Conservation (phyloP, 2,888 invertebrate genomes). For the Dugesia japonica region DNA sequence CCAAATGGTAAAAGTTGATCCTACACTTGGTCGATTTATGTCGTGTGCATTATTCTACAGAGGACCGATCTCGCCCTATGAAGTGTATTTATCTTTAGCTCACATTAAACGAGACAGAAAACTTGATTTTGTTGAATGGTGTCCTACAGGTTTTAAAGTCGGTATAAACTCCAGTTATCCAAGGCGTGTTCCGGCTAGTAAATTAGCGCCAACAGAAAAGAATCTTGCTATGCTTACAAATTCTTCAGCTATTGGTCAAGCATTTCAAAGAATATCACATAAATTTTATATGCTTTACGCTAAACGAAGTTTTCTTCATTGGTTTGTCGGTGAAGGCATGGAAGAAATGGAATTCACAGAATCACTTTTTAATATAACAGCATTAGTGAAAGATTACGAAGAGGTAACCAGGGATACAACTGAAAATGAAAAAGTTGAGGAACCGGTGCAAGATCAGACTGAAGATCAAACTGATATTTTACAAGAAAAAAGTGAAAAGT, state of each 20-base stretch:
- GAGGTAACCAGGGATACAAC: neutral
- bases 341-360: conserved; percentile 26
- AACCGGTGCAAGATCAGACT: too few species aligned
- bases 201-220: neutral
- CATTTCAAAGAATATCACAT: neutral
- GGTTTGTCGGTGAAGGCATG: conserved; percentile 31
- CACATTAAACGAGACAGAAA: neutral
- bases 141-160: conserved; percentile 30
- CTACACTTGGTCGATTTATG: neutral
- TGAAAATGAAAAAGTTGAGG: neutral
- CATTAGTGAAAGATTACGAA: conserved; percentile 17
- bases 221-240: conserved; percentile 26
- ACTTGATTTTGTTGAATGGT: conserved; percentile 25
- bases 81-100: neutral
- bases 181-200: neutral
- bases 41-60: conserved; percentile 16
- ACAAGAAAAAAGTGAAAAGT: too few species aligned
- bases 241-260: conserved; percentile 20
- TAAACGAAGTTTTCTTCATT: conserved; percentile 27
- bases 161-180: neutral
- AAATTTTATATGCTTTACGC: neutral
- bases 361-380: neutral
- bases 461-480: too few species aligned
- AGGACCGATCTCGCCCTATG: neutral
- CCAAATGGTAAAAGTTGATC: conserved; percentile 29